These are phyloP conservation scores for Acromyrmex charruanus DNA, from an alignment of 1,140 invertebrate species.

Conservation along the genomic window DNA sequence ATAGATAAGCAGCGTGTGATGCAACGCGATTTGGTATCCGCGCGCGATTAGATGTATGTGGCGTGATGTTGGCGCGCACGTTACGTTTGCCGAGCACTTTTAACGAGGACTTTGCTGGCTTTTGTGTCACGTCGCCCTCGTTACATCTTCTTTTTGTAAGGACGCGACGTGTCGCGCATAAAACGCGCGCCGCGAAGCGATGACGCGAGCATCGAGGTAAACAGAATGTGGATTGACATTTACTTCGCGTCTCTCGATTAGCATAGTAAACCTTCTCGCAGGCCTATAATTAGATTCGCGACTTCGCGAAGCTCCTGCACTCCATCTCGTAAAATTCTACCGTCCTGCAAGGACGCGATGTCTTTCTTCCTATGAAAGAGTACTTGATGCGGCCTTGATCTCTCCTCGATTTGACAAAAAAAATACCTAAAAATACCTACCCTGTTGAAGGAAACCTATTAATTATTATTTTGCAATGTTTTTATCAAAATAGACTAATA, in stretches of 20 bases:
- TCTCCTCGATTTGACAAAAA: not conserved
- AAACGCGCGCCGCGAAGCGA: conserved; percentile 50
- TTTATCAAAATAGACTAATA: not conserved
- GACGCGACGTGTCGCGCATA: conserved; percentile 39
- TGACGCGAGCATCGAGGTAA: conserved; percentile 69
- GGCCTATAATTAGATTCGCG: conserved; percentile 81
- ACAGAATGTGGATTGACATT: conserved; percentile 80
- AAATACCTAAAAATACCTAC: too few species aligned
- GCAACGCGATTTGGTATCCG: not conserved
- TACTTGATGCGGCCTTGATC: conserved; percentile 51
- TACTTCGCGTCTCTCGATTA: conserved; percentile 75
- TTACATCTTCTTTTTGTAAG: conserved; percentile 50
- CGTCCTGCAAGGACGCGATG: not conserved
- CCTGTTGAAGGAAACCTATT: not conserved
- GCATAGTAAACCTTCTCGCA: conserved; percentile 78
- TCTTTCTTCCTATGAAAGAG: not conserved
- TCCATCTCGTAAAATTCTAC: not conserved
- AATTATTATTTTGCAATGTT: not conserved
- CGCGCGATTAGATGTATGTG: too few species aligned
- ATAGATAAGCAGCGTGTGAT: not conserved
- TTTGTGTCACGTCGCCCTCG: conserved; percentile 53
- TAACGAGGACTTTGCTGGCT: conserved; percentile 67
- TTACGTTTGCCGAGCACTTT: conserved; percentile 60
- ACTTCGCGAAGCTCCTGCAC: conserved; percentile 68
- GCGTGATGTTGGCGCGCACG: not conserved